Evolutionary conservation across 2,113 vertebrate species (phyloP).

Genomic region (Sinocyclocheilus anshuiensis): DNA sequence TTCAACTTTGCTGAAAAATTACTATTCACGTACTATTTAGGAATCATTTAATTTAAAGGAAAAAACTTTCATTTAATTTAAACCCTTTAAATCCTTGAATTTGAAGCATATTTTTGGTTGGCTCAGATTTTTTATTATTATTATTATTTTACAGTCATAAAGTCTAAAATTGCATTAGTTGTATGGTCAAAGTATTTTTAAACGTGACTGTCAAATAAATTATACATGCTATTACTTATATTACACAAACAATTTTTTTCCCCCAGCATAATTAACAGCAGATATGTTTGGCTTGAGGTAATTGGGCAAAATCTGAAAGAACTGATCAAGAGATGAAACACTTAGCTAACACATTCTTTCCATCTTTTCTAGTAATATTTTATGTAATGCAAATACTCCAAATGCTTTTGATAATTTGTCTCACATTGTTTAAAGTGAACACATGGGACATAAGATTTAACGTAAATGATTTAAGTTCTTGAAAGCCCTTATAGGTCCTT

Average conservation of each 20-base stretch:
- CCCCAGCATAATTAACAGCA: not conserved
- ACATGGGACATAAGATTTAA: not conserved
- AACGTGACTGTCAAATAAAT: not conserved
- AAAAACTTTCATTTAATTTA: no score
- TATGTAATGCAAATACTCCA: not conserved
- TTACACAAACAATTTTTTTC: not conserved
- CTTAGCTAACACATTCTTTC: not conserved
- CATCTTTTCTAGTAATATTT: not conserved
- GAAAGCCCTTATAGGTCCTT: not conserved
- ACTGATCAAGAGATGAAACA: not conserved
- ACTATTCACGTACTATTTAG: no score
- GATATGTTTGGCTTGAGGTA: not conserved
- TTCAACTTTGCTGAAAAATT: no score
- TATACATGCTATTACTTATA: not conserved
- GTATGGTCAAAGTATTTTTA: not conserved
- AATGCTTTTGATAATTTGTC: slow-evolving; percentile 14
- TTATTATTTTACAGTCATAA: not conserved
- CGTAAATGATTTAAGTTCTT: not conserved
- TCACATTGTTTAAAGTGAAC: not conserved
- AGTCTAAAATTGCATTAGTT: not conserved
- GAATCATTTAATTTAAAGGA: not conserved
- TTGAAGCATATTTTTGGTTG: no score
- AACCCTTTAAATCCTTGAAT: no score
- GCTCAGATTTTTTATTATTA: no score
- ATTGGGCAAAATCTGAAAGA: not conserved